Conservation (phyloP, 2,888 invertebrate species). For the Yponomeuta plumbellus region DNA sequence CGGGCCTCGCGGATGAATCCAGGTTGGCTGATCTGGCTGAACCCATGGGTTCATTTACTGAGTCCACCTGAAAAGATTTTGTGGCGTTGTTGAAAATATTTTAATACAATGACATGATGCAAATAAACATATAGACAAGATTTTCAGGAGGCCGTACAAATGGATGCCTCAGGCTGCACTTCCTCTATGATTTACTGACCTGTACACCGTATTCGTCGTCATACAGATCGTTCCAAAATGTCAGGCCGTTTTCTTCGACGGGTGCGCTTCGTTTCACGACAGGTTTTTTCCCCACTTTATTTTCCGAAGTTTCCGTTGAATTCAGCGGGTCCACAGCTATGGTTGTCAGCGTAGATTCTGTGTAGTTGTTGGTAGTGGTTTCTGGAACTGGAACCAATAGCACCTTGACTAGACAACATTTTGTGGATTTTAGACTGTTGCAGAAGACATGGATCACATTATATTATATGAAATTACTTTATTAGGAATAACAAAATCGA, state of each 20-base stretch:
- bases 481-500: no score
- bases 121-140: no score
- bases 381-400: background rate
- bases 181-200: constrained; percentile 29
- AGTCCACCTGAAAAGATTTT: background rate
- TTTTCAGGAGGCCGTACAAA: no score
- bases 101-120: no score
- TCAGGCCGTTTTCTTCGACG: constrained; percentile 35
- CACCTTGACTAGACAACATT: background rate
- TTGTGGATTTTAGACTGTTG: background rate
- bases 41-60: background rate
- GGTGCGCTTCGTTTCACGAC: constrained; percentile 46
- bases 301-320: background rate
- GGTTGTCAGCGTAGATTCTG: background rate
- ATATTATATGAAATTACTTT: no score
- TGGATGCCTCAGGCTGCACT: background rate
- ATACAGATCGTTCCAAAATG: constrained; percentile 62
- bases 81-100: background rate
- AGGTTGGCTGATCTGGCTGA: background rate
- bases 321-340: background rate
- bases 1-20: background rate
- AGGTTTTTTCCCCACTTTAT: constrained; percentile 28
- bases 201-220: constrained; percentile 34
- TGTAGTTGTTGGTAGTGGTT: background rate
- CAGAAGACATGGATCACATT: background rate